Conservation (phyloP, 1,140 invertebrate genomes). For the Procambarus clarkii region DNA sequence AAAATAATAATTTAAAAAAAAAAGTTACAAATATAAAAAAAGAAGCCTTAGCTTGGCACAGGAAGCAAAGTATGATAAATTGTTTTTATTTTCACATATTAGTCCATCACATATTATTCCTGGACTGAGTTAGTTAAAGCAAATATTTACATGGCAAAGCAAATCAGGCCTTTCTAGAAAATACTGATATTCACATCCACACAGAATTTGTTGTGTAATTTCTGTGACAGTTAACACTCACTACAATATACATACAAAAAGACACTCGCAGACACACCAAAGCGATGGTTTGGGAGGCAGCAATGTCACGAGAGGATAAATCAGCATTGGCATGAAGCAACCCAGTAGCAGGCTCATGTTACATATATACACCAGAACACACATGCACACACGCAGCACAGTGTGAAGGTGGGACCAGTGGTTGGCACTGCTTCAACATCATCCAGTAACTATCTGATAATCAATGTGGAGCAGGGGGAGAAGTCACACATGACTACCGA, state of each 20-base stretch:
- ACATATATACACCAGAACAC: constrained; percentile 63
- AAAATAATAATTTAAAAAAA: constrained; percentile 36
- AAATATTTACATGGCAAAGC: constrained; percentile 66
- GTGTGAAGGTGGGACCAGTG: constrained; percentile 50
- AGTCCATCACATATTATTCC: constrained; percentile 48
- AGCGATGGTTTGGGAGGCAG: constrained; percentile 59
- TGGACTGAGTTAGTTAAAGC: constrained; percentile 60
- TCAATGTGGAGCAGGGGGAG: constrained; percentile 58
- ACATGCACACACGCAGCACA: constrained; percentile 47
- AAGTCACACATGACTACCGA: constrained; percentile 48
- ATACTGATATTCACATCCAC: constrained; percentile 66
- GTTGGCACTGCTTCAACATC: constrained; percentile 63
- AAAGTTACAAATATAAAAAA: constrained; percentile 52
- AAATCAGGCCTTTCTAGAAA: constrained; percentile 68
- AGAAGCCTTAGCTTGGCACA: constrained; percentile 64
- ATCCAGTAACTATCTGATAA: constrained; percentile 53
- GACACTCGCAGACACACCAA: constrained; percentile 19
- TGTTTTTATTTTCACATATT: constrained; percentile 44
- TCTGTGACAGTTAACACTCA: constrained; percentile 63
- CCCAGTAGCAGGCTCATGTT: constrained; percentile 56
- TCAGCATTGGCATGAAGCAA: constrained; percentile 54
- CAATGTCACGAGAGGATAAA: constrained; percentile 47
- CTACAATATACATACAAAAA: constrained; percentile 59
- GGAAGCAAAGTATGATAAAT: constrained; percentile 60
- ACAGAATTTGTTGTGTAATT: constrained; percentile 58